phyloP scores from a whole-genome alignment of 1,140 invertebrate genomes.

The Trichonephila inaurata region DNA sequence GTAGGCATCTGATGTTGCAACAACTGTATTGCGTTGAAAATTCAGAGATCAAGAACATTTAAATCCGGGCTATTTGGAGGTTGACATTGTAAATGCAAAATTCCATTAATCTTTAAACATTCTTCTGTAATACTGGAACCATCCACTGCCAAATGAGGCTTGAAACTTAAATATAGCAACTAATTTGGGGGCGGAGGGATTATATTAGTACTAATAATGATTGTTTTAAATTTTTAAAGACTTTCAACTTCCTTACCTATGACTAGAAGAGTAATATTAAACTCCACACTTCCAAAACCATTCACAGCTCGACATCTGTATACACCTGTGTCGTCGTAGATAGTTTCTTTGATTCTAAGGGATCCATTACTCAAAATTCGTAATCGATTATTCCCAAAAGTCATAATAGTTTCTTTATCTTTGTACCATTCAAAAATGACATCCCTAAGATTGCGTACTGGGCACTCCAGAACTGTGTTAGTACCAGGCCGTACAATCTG shows the following conservation, averaged over 20 bases:
- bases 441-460: constrained; percentile 12
- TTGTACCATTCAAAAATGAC: constrained; percentile 76
- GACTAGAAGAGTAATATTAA: constrained; percentile 71
- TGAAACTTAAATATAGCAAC: too few relatives aligned
- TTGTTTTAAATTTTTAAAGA: too few relatives aligned
- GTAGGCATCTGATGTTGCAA: too few relatives aligned
- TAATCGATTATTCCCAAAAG: constrained; percentile 43
- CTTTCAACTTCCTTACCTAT: constrained; percentile 69
- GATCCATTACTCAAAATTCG: constrained; percentile 69
- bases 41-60: too few relatives aligned
- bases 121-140: too few relatives aligned
- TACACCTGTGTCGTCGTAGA: constrained; percentile 80
- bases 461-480: constrained; percentile 51
- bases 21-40: too few relatives aligned
- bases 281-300: constrained; percentile 80
- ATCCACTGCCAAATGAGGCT: too few relatives aligned
- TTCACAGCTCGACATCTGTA: constrained; percentile 81
- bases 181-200: too few relatives aligned
- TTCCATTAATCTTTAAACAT: too few relatives aligned
- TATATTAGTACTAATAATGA: too few relatives aligned
- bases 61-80: too few relatives aligned
- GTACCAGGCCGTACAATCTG: constrained; percentile 38
- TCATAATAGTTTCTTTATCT: constrained; percentile 71
- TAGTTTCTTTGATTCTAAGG: constrained; percentile 80
- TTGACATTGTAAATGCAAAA: too few relatives aligned